phyloP scores from a whole-genome alignment of 2,888 invertebrate genomes.

The Epistrophe eligans region DNA sequence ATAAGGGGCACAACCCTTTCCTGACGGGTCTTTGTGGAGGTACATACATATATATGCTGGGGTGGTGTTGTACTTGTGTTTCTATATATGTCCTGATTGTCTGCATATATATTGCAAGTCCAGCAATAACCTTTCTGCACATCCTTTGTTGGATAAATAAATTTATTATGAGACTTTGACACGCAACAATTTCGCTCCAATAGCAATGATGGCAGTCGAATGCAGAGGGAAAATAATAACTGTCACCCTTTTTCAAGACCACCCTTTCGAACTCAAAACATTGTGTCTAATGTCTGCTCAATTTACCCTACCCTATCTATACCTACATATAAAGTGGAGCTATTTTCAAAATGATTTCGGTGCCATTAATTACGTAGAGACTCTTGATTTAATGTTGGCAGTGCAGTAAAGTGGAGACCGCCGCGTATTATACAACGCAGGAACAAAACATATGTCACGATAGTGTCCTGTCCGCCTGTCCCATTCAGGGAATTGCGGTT shows the following conservation, averaged over 20 bases:
- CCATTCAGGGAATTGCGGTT: conserved; percentile 43
- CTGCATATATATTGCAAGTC: conserved; percentile 57
- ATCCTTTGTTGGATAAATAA: conserved; percentile 69
- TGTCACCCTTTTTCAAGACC: conserved; percentile 67
- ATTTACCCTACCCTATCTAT: background rate
- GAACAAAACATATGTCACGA: conserved; percentile 64
- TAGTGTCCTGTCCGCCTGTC: conserved; percentile 64
- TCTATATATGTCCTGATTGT: background rate
- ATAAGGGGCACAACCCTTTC: conserved; percentile 74
- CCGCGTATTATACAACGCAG: background rate
- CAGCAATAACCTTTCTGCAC: conserved; percentile 71
- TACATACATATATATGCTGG: background rate
- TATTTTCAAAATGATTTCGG: conserved; percentile 73
- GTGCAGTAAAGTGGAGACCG: background rate
- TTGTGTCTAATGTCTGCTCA: background rate
- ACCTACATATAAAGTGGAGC: conserved; percentile 39
- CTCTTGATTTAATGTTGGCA: conserved; percentile 58
- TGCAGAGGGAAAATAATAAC: conserved; percentile 42
- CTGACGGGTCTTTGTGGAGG: conserved; percentile 11
- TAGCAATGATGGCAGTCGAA: conserved; percentile 21
- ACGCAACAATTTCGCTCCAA: conserved; percentile 73
- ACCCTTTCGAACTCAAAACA: conserved; percentile 35
- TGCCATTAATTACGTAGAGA: conserved; percentile 66
- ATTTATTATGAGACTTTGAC: conserved; percentile 74
- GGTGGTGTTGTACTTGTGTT: background rate